Conservation (phyloP, 2,113 vertebrate genomes). For the Fregetta grallaria region DNA sequence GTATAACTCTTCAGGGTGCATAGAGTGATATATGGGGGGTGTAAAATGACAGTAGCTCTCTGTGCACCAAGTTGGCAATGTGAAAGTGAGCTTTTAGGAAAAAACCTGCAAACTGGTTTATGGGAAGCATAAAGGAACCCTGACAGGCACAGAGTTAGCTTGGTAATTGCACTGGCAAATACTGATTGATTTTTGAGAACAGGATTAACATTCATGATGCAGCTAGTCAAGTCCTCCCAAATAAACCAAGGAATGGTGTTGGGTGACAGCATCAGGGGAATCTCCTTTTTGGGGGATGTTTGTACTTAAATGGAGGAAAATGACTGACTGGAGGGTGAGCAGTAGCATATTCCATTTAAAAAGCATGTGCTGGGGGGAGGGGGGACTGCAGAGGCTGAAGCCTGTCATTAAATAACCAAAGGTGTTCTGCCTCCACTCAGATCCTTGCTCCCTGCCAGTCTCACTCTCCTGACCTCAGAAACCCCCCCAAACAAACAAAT, state of each 20-base stretch:
- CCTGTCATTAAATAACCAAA: background rate
- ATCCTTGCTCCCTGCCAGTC: background rate
- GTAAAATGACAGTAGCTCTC: background rate
- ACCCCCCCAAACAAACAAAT: accelerated
- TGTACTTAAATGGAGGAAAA: background rate
- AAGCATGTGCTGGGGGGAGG: background rate
- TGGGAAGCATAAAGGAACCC: background rate
- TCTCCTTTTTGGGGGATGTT: background rate
- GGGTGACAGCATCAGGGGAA: background rate
- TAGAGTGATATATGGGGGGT: background rate
- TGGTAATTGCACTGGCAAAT: background rate
- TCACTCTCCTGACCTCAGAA: background rate
- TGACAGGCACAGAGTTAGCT: background rate
- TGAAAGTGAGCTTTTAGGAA: background rate
- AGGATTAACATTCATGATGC: background rate
- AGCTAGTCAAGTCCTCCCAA: background rate
- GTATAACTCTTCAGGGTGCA: background rate
- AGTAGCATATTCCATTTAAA: background rate
- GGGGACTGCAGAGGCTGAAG: background rate
- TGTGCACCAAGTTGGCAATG: background rate
- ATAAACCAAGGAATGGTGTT: background rate
- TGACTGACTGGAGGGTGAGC: background rate
- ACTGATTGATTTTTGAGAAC: background rate
- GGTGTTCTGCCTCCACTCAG: background rate
- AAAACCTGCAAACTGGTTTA: background rate